Percentiles rank a stretch among this genome's conserved stretches.
Conservation (phyloP, 1,140 invertebrate species). For the Caenorhabditis elegans region WBcel235 BX284606.5:8125501-8126000, state of each 20-base stretch:
- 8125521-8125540: slow-evolving; percentile 57
- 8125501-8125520: slow-evolving; percentile 47
- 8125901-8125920: slow-evolving; percentile 46
- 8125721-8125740: slow-evolving; percentile 55
- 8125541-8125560: slow-evolving; percentile 59
- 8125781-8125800: slow-evolving; percentile 53
- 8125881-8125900: slow-evolving; percentile 47
- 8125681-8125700: slow-evolving; percentile 43
- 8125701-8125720: slow-evolving; percentile 54
- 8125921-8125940: background rate
- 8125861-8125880: slow-evolving; percentile 50
- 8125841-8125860: slow-evolving; percentile 52
- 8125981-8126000: no score
- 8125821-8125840: slow-evolving; percentile 48
- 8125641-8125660: slow-evolving; percentile 42
- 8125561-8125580: slow-evolving; percentile 53
- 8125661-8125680: slow-evolving; percentile 48
- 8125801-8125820: slow-evolving; percentile 46
- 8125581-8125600: slow-evolving; percentile 49
- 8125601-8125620: slow-evolving; percentile 50
- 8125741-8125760: slow-evolving; percentile 56
- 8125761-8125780: slow-evolving; percentile 58
- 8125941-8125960: background rate
- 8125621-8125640: background rate
- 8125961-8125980: background rate